Evolutionary conservation across 2,888 invertebrate genomes (phyloP).

Genomic region (Eilema griseolum): DNA sequence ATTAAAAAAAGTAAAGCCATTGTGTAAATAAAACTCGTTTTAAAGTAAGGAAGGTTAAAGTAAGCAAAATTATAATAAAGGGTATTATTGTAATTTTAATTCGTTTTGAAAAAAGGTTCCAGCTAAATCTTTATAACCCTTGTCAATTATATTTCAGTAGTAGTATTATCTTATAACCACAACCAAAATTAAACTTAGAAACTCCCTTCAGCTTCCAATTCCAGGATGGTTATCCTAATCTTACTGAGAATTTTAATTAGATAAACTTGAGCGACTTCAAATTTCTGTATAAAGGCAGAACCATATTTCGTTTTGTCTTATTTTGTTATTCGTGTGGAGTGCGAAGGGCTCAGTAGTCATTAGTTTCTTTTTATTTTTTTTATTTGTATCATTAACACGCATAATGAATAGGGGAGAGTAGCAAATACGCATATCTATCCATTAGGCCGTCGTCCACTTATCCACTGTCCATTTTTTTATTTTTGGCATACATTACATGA

Average conservation of each 20-base stretch:
- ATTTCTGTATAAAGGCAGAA: neutral
- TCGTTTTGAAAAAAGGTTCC: neutral
- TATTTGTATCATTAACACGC: too few relatives aligned
- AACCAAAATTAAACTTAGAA: slow-evolving; percentile 2
- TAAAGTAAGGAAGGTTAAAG: neutral
- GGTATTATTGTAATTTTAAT: neutral
- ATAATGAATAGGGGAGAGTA: too few relatives aligned
- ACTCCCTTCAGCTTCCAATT: neutral
- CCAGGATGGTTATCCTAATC: neutral
- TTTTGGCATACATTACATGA: too few relatives aligned
- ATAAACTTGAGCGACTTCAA: neutral
- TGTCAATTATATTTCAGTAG: neutral
- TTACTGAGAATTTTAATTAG: slow-evolving; percentile 4
- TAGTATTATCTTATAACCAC: neutral
- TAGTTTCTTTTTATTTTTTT: too few relatives aligned
- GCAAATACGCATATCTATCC: too few relatives aligned
- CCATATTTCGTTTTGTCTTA: too few relatives aligned
- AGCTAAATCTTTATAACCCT: neutral
- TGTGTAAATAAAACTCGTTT: neutral
- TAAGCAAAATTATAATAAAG: neutral
- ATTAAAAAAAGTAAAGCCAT: neutral
- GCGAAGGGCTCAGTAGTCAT: too few relatives aligned
- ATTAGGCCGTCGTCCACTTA: too few relatives aligned
- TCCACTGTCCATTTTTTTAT: too few relatives aligned
- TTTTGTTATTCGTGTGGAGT: too few relatives aligned